These are phyloP conservation scores for Sebastes iracundus DNA, from an alignment of 2,797 vertebrate species.

Conservation along the genomic window DNA sequence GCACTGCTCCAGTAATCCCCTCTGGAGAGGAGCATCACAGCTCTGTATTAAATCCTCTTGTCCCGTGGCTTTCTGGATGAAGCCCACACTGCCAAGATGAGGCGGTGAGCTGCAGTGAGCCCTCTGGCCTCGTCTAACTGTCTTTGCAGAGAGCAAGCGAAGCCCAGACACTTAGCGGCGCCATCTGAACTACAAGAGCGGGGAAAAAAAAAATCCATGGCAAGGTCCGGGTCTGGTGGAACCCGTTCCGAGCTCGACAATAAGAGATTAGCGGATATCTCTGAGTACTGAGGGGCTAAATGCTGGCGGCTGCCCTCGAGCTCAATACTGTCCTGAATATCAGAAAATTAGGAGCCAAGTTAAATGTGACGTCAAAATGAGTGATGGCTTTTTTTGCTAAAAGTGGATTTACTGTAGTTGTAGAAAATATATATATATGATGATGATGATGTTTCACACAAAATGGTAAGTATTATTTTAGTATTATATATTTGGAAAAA, in stretches of 20 bases:
- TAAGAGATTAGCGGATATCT: slow-evolving; percentile 27
- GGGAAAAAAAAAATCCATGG: neutral
- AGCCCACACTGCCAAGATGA: slow-evolving; percentile 66
- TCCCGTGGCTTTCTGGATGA: slow-evolving; percentile 74
- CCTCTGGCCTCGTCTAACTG: slow-evolving; percentile 56
- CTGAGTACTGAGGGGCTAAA: neutral
- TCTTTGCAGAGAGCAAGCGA: slow-evolving; percentile 48
- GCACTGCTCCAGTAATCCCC: slow-evolving; percentile 75
- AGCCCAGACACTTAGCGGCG: slow-evolving; percentile 45
- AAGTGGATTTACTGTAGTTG: neutral
- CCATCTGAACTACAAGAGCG: slow-evolving; percentile 43
- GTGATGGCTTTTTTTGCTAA: neutral
- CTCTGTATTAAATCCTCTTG: slow-evolving; percentile 79
- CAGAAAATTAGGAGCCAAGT: neutral
- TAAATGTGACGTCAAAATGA: neutral
- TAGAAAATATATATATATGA: neutral
- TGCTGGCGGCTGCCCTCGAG: neutral
- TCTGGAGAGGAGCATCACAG: slow-evolving; percentile 67
- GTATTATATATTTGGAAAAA: neutral
- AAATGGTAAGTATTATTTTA: neutral
- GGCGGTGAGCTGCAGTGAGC: slow-evolving; percentile 60
- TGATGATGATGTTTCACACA: neutral
- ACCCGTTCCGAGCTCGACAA: slow-evolving; percentile 7
- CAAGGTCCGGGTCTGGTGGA: neutral
- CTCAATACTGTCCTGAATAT: slow-evolving; percentile 12